Percentiles rank a stretch among this genome's conserved stretches.
These are phyloP conservation scores for Lepidostoma basale DNA, from an alignment of 1,140 invertebrate genomes.

Conservation along the genomic window DNA sequence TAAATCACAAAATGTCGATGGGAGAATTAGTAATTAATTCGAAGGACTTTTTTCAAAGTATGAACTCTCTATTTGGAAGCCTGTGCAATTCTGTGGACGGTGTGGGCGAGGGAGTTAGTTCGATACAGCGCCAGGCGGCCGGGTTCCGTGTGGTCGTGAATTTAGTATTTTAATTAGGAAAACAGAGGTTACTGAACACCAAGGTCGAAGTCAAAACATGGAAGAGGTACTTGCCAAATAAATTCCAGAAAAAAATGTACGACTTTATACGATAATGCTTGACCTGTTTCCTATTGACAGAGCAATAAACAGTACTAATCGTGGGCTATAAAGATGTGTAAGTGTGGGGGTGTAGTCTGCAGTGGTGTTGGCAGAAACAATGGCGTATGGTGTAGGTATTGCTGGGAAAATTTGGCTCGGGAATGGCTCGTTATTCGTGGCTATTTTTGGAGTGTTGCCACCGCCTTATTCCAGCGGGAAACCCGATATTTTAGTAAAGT, in stretches of 20 bases:
- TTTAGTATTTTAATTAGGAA: background rate
- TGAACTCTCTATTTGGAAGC: background rate
- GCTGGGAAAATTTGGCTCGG: background rate
- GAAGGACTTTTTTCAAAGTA: background rate
- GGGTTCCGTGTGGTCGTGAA: slow-evolving; percentile 5
- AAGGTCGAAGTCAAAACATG: background rate
- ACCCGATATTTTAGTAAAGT: background rate
- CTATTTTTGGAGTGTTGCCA: background rate
- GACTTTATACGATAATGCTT: too few relatives aligned
- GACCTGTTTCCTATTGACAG: too few relatives aligned
- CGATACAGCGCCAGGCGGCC: background rate
- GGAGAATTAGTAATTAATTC: background rate
- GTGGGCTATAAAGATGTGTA: too few relatives aligned
- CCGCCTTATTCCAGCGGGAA: background rate
- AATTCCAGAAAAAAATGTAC: too few relatives aligned
- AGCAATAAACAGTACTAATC: too few relatives aligned
- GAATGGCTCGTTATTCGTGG: background rate
- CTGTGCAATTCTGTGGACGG: background rate
- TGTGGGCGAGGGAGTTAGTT: too few relatives aligned
- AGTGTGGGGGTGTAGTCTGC: too few relatives aligned
- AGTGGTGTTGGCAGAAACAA: too few relatives aligned
- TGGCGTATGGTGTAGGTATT: too few relatives aligned
- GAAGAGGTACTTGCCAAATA: too few relatives aligned
- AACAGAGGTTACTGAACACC: background rate
- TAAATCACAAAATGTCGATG: too few relatives aligned